Conservation (phyloP, 2,888 invertebrate species). For the Rhimphoctona megacephalus region DNA sequence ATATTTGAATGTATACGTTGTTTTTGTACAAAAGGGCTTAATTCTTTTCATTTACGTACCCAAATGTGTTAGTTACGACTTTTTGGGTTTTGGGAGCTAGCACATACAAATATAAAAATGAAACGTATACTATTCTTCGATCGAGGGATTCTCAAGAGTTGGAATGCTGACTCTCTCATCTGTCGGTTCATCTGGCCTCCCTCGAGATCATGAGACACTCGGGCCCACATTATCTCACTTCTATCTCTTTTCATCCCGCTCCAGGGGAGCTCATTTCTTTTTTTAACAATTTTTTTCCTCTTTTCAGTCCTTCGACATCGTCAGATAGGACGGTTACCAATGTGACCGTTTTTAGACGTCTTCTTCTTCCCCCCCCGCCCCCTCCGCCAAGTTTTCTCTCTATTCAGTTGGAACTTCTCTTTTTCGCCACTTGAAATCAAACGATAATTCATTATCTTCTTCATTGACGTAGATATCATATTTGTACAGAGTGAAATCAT, state of each 20-base stretch:
- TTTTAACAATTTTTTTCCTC: conserved; percentile 1
- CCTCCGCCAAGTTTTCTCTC: conserved; percentile 16
- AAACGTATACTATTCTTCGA: conserved; percentile 7
- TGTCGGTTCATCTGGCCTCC: conserved; percentile 54
- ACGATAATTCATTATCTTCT: conserved; percentile 24
- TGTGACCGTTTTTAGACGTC: conserved; percentile 54
- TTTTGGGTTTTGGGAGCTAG: not conserved
- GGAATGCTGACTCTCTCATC: not conserved
- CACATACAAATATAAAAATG: not conserved
- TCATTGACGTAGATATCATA: not conserved
- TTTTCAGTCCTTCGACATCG: conserved; percentile 34
- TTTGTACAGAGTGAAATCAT: not conserved
- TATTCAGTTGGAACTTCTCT: conserved; percentile 20
- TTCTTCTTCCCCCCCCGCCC: conserved; percentile 9
- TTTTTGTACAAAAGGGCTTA: conserved; percentile 2
- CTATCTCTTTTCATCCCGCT: conserved; percentile 45
- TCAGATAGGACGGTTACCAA: conserved; percentile 51
- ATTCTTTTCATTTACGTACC: not conserved
- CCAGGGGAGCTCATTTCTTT: conserved; percentile 55
- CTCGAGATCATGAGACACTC: conserved; percentile 48
- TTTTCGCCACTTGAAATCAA: conserved; percentile 18
- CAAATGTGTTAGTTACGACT: not conserved
- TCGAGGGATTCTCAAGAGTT: conserved; percentile 49
- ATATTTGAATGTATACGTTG: not conserved
- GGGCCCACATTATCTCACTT: conserved; percentile 54